These are phyloP conservation scores for Drosophila ustulata DNA, from an alignment of 2,888 invertebrate genomes.

Conservation along the genomic window DNA sequence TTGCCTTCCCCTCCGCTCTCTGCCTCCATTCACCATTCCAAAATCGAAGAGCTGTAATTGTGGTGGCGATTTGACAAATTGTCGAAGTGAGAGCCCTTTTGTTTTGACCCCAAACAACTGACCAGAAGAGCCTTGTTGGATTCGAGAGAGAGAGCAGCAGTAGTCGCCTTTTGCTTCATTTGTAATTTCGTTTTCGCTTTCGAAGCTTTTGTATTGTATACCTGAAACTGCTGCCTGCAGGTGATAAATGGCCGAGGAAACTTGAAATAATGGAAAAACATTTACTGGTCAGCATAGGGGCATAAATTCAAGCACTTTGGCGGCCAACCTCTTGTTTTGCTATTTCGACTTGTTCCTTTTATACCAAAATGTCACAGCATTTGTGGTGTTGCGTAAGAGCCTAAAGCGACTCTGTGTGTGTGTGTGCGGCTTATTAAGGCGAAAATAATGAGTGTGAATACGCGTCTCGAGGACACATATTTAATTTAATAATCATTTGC, in stretches of 20 bases:
- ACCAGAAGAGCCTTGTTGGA: slow-evolving; percentile 10
- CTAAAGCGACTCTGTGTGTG: not conserved
- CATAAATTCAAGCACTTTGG: slow-evolving; percentile 52
- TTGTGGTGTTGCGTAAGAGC: not conserved
- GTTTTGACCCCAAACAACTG: slow-evolving; percentile 44
- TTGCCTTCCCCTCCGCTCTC: not conserved
- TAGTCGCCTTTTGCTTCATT: slow-evolving; percentile 39
- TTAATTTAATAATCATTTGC: slow-evolving; percentile 78
- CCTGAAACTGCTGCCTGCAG: slow-evolving; percentile 31
- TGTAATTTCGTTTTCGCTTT: slow-evolving; percentile 58
- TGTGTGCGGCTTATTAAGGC: slow-evolving; percentile 37
- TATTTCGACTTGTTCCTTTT: not conserved
- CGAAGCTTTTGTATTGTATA: slow-evolving; percentile 22
- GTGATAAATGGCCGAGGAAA: slow-evolving; percentile 76
- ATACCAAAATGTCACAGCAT: slow-evolving; percentile 12
- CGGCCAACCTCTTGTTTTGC: slow-evolving; percentile 12
- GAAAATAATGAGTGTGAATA: slow-evolving; percentile 33
- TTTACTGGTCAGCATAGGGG: slow-evolving; percentile 54
- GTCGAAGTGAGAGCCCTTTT: slow-evolving; percentile 65
- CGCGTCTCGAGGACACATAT: slow-evolving; percentile 50
- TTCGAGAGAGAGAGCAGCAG: not conserved
- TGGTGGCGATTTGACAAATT: slow-evolving; percentile 80
- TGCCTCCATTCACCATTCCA: not conserved
- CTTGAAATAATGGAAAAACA: slow-evolving; percentile 76
- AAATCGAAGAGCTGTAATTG: slow-evolving; percentile 62